Evolutionary conservation across 2,113 vertebrate species (phyloP).

Genomic region (Odobenus rosmarus): DNA sequence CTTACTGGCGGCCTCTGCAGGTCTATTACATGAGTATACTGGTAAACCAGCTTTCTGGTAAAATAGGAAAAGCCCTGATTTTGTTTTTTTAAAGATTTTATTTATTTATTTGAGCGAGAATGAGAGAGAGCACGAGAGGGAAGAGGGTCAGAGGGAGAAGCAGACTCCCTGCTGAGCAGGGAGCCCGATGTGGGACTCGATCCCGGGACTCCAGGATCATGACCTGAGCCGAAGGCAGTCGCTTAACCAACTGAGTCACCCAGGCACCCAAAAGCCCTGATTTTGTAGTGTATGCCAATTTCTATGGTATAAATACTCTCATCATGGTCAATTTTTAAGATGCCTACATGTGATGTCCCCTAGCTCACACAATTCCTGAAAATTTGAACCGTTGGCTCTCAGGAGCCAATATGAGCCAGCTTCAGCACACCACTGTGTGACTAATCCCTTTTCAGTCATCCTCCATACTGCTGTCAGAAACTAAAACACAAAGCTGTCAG

Average conservation of each 20-base stretch:
- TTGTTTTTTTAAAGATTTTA: neutral
- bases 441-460: neutral
- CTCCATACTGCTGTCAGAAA: neutral
- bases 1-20: neutral
- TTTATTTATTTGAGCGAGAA: too few relatives aligned
- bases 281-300: slow-evolving; percentile 17
- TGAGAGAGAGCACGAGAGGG: too few relatives aligned
- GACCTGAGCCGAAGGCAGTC: too few relatives aligned
- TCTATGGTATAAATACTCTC: neutral
- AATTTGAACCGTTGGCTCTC: neutral
- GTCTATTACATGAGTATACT: neutral
- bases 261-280: neutral
- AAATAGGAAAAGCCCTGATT: slow-evolving; percentile 21
- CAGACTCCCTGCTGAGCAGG: too few relatives aligned
- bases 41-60: neutral
- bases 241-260: too few relatives aligned
- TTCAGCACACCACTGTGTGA: neutral
- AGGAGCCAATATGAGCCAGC: neutral
- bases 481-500: neutral
- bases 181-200: too few relatives aligned
- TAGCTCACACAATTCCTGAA: slow-evolving; percentile 25
- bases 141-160: too few relatives aligned
- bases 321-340: neutral
- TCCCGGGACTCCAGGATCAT: too few relatives aligned
- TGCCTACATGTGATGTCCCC: neutral